Conservation (phyloP, 2,797 vertebrate genomes). For the Atherinosoma microstoma region DNA sequence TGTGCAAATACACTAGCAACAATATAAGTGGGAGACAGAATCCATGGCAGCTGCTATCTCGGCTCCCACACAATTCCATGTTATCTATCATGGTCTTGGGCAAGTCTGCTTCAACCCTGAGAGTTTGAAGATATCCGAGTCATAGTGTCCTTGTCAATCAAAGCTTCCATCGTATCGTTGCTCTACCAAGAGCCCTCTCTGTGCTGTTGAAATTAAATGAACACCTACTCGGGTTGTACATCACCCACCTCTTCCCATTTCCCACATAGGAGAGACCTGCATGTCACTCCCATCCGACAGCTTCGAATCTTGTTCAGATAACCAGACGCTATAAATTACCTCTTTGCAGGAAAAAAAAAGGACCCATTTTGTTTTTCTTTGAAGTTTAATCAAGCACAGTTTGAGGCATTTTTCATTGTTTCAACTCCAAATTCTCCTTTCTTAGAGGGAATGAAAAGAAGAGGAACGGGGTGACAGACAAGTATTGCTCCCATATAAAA, state of each 20-base stretch:
- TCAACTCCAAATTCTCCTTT: too few relatives aligned
- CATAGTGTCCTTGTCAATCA: slow-evolving; percentile 58
- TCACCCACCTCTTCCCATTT: slow-evolving; percentile 29
- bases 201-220: slow-evolving; percentile 49
- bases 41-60: slow-evolving; percentile 53
- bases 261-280: slow-evolving; percentile 34
- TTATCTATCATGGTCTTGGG: slow-evolving; percentile 68
- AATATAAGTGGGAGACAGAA: slow-evolving; percentile 36
- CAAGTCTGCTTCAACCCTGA: slow-evolving; percentile 23
- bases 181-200: slow-evolving; percentile 18
- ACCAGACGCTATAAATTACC: neutral
- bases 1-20: slow-evolving; percentile 20
- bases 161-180: slow-evolving; percentile 25
- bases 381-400: too few relatives aligned
- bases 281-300: slow-evolving; percentile 4
- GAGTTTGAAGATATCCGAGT: slow-evolving; percentile 36
- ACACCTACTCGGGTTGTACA: slow-evolving; percentile 47
- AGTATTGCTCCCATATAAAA: too few relatives aligned
- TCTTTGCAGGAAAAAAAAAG: neutral
- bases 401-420: too few relatives aligned
- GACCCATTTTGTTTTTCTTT: too few relatives aligned
- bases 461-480: too few relatives aligned
- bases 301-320: slow-evolving; percentile 9
- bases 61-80: slow-evolving; percentile 46
- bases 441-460: too few relatives aligned